phyloP scores from a whole-genome alignment of 2,797 vertebrate genomes.

The Sebastes iracundus region DNA sequence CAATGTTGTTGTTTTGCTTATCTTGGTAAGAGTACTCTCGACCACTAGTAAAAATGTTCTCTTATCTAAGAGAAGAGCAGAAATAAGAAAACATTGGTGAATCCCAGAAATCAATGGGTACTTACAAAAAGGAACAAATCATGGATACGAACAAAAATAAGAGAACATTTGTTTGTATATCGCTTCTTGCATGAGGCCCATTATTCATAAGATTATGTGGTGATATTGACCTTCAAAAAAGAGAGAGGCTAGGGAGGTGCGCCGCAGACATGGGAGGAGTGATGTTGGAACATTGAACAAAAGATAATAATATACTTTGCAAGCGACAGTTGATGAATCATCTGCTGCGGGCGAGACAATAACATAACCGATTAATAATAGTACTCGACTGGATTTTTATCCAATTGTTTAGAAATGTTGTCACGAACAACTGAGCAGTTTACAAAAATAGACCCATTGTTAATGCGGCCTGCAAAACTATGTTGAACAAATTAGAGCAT shows the following conservation, averaged over 20 bases:
- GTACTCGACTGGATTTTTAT: slow-evolving; percentile 4
- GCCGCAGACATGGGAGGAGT: not conserved
- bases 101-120: too few relatives aligned
- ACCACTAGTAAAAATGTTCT: too few relatives aligned
- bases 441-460: slow-evolving; percentile 20
- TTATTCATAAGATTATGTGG: not conserved
- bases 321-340: not conserved
- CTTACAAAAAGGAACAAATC: too few relatives aligned
- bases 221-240: not conserved
- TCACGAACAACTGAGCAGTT: not conserved
- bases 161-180: too few relatives aligned
- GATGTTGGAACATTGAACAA: not conserved
- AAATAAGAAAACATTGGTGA: too few relatives aligned
- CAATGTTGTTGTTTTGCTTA: too few relatives aligned
- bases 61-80: too few relatives aligned
- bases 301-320: not conserved
- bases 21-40: too few relatives aligned
- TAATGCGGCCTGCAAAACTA: slow-evolving; percentile 16
- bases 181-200: too few relatives aligned
- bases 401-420: slow-evolving; percentile 25
- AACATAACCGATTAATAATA: not conserved
- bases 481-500: slow-evolving; percentile 1
- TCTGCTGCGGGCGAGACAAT: not conserved
- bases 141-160: too few relatives aligned
- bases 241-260: not conserved